Base-by-base conservation (phyloP, 2,888 invertebrate genomes). In the Leptogaster cylindrica region DNA sequence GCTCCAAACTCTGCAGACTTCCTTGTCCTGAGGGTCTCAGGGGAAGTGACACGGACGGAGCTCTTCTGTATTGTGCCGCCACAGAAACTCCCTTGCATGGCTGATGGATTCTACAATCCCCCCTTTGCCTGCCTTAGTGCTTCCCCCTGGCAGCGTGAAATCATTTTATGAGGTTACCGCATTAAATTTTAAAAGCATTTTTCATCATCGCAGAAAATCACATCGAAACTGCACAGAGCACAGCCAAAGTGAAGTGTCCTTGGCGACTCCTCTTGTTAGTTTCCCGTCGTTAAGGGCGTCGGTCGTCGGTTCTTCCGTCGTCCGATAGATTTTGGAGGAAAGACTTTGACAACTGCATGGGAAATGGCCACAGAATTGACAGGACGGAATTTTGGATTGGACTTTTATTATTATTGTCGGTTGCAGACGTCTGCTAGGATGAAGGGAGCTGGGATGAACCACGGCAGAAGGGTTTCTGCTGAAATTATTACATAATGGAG, bases 151-250 rank as follows among this genome's bases (percentile, higher is more conserved):
- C 55, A 2, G 20, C 55, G 39, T 55, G 39, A 55, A 55, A 55
- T 39, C 39, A 23, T 55, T 55, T 55, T 55, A 55, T 36, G 55
- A 55, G 55, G 39, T 55, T 55, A 23, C 31, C 36, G n/a, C 55
- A 23, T 55, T 39, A 55, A n/a, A n/a, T n/a, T n/a, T 55, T 39
- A 41, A 55, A 55, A 39, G 55, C 36, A 55, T 55, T 55, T 39
- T 18, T 36, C 36, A 55, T 55, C 36, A 12, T 8, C 23, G 55
- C 39, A 6, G 31, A 52, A 10, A 12, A 28, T 50, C 2, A 28
- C 46, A 16, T 2, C n/a, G 14, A 31, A 31, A 31, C 31, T n/a
- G n/a, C 41, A 41, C 16, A n/a, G 18, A 41, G 14, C 5, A 14
- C 18, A 41, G 14, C 41, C 41, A 41, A 10, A 6, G 14, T 41